Conservation (phyloP, 37 sponge, comb jelly and placozoan genomes). For the Hexactinellida sp. region DNA sequence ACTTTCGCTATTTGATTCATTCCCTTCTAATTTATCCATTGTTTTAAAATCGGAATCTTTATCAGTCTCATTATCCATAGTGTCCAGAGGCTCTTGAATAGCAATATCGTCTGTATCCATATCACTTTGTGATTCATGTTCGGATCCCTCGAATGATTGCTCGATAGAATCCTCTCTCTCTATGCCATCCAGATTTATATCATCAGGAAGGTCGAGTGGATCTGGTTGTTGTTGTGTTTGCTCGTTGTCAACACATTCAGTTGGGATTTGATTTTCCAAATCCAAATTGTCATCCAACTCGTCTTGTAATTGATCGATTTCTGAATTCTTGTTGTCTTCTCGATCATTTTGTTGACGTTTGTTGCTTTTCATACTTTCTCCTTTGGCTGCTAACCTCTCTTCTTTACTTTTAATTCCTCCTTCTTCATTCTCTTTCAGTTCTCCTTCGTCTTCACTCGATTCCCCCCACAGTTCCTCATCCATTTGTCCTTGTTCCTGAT, state of each 20-base stretch:
- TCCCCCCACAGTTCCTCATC: conserved; percentile 17
- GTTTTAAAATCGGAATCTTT: background rate
- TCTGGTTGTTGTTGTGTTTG: background rate
- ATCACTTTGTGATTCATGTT: background rate
- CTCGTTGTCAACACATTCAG: background rate
- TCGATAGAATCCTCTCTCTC: background rate
- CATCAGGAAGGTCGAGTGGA: background rate
- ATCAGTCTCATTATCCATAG: background rate
- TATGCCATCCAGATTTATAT: background rate
- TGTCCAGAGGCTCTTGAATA: background rate
- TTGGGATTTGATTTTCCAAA: background rate
- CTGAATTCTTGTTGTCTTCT: background rate
- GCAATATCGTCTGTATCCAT: background rate
- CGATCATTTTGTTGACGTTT: background rate
- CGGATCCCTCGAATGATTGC: background rate
- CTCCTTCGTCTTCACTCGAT: conserved; percentile 19
- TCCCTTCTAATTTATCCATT: background rate
- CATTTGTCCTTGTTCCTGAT: conserved; percentile 3
- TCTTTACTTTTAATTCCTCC: background rate
- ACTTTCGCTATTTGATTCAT: background rate
- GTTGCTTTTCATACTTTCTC: background rate
- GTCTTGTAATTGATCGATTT: background rate
- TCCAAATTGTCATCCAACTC: background rate
- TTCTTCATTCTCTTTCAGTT: conserved; percentile 18
- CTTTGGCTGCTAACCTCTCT: conserved; percentile 16